phyloP scores from a whole-genome alignment of 2,888 invertebrate genomes.

The Caenorhabditis drosophilae region DNA sequence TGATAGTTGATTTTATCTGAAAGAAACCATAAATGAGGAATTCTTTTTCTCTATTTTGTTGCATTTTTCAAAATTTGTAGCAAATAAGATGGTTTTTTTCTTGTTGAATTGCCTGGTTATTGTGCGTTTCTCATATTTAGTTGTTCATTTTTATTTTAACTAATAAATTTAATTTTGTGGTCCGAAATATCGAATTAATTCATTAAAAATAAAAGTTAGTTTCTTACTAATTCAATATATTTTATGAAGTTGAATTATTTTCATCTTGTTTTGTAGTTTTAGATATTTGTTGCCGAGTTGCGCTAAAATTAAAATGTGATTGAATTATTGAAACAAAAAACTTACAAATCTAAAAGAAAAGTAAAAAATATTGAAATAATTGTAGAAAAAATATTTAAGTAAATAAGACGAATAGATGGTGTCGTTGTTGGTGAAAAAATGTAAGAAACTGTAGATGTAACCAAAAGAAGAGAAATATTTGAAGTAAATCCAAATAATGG shows the following conservation, averaged over 20 bases:
- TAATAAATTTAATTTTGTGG: conserved; percentile 18
- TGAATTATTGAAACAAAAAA: no score
- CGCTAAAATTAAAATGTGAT: conserved; percentile 9
- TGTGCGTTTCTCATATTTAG: no score
- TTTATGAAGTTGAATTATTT: background rate
- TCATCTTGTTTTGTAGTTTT: background rate
- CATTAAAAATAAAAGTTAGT: background rate
- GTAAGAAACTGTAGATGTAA: conserved; percentile 15
- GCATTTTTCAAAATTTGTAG: no score
- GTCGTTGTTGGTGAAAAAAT: conserved; percentile 27
- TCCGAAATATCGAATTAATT: conserved; percentile 1
- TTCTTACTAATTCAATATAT: conserved; percentile 3
- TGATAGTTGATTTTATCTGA: no score
- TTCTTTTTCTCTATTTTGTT: no score
- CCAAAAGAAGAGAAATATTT: conserved; percentile 16
- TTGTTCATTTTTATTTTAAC: no score
- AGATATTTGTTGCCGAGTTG: conserved; percentile 2
- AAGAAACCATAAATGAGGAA: no score
- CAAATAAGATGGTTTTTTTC: no score
- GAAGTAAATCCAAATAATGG: conserved; percentile 28
- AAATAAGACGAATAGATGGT: conserved; percentile 17
- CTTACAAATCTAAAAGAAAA: conserved; percentile 17
- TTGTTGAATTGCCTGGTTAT: no score
- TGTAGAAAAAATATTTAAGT: conserved; percentile 23
- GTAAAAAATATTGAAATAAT: conserved; percentile 10